phyloP scores from a whole-genome alignment of 2,113 vertebrate genomes.

The Plotosus lineatus region DNA sequence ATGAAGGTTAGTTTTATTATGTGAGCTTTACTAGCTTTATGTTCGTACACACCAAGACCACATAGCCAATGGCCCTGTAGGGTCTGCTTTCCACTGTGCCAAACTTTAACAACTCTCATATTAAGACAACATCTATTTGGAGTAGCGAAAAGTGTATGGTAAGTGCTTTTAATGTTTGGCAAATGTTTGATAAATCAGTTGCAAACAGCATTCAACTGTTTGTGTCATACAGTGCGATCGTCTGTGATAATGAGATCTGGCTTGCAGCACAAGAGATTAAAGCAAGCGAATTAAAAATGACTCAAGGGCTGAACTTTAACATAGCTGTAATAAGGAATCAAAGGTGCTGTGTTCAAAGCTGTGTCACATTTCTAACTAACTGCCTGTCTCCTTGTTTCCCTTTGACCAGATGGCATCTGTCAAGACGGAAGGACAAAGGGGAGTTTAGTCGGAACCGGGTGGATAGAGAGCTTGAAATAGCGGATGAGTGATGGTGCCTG shows the following conservation, averaged over 20 bases:
- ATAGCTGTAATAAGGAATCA: slow-evolving; percentile 9
- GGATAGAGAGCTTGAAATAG: slow-evolving; percentile 13
- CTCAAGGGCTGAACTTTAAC: neutral
- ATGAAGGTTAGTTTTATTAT: slow-evolving; percentile 18
- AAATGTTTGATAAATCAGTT: slow-evolving; percentile 21
- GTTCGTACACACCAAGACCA: slow-evolving; percentile 2
- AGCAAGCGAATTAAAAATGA: slow-evolving; percentile 3
- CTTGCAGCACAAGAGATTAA: neutral
- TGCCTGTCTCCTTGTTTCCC: neutral
- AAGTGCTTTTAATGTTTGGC: slow-evolving; percentile 30
- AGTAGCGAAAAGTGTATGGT: slow-evolving; percentile 10
- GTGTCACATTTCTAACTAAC: slow-evolving; percentile 9
- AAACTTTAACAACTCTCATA: slow-evolving; percentile 12
- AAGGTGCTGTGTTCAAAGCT: slow-evolving; percentile 2
- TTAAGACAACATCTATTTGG: slow-evolving; percentile 22
- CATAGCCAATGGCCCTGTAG: neutral
- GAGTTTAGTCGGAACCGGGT: neutral
- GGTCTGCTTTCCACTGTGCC: neutral
- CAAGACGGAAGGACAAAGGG: slow-evolving; percentile 30
- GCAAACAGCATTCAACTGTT: neutral
- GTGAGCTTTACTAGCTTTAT: slow-evolving; percentile 37
- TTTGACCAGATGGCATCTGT: slow-evolving; percentile 29
- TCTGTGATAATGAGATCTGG: neutral
- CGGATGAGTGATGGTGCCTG: neutral
- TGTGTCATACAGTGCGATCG: slow-evolving; percentile 6